These are phyloP conservation scores for Macrochelys suwanniensis DNA, from an alignment of 2,797 vertebrate genomes.

Conservation along the genomic window DNA sequence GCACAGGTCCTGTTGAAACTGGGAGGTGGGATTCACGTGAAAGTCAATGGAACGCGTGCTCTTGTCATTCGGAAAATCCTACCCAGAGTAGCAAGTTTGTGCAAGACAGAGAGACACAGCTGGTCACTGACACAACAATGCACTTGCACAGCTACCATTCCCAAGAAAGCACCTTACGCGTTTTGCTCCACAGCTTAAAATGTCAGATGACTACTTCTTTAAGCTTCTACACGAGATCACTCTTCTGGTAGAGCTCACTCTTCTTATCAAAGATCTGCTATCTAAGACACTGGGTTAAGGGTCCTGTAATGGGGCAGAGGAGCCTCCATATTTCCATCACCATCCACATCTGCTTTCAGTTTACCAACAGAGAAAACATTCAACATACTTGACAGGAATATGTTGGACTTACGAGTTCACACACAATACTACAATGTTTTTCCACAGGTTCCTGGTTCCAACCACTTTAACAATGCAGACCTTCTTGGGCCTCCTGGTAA, in stretches of 20 bases:
- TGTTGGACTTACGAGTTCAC: conserved; percentile 94
- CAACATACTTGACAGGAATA: not conserved
- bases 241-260: not conserved
- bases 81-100: not conserved
- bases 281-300: not conserved
- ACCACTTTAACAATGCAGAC: conserved; percentile 96
- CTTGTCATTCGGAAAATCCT: not conserved
- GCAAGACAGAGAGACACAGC: accelerated
- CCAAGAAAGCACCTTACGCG: not conserved
- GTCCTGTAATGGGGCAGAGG: not conserved
- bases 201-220: not conserved
- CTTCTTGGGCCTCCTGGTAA: conserved; percentile 90
- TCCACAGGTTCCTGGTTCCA: conserved; percentile 96
- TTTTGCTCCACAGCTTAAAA: not conserved
- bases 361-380: not conserved
- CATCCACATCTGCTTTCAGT: not conserved
- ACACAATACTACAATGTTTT: conserved; percentile 97
- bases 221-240: not conserved
- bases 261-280: not conserved
- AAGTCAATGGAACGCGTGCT: not conserved
- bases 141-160: accelerated
- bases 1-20: not conserved
- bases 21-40: not conserved
- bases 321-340: not conserved
- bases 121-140: accelerated